Conservation (phyloP, 2,888 invertebrate genomes). For the Scaptodrosophila latifasciaeformis region DNA sequence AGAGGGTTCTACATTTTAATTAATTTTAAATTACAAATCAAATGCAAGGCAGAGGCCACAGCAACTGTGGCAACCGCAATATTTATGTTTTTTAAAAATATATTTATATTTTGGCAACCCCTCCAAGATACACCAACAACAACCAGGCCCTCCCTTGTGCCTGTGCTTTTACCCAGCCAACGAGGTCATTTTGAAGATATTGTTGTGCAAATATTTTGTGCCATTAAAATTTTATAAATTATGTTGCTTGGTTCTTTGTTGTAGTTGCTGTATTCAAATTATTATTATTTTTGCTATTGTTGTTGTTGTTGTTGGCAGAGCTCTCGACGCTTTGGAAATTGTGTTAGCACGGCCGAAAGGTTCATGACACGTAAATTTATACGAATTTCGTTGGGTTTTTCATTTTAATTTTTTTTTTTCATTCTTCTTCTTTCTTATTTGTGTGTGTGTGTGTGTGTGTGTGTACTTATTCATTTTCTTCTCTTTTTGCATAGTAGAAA, state of each 20-base stretch:
- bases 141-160: conserved; percentile 18
- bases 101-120: conserved; percentile 1
- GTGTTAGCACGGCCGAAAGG: neutral
- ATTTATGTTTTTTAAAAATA: conserved; percentile 23
- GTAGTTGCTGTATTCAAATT: neutral
- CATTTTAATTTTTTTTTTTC: conserved; percentile 20
- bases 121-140: conserved; percentile 29
- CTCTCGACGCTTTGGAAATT: neutral
- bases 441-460: too few species aligned
- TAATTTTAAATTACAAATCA: conserved; percentile 62
- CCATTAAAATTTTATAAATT: conserved; percentile 60
- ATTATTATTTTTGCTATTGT: neutral
- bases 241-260: conserved; percentile 21
- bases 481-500: too few species aligned
- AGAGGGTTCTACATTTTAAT: conserved; percentile 51
- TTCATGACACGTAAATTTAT: conserved; percentile 43
- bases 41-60: conserved; percentile 29
- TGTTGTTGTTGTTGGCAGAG: neutral
- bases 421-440: conserved; percentile 2
- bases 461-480: too few species aligned
- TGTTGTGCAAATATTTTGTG: conserved; percentile 45
- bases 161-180: too few species aligned
- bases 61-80: neutral
- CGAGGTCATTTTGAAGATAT: conserved; percentile 13
- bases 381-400: conserved; percentile 48